A percentile compares a stretch with the other conserved stretches of the same genome.
phyloP scores from a whole-genome alignment of 1,140 invertebrate genomes.

The Prorops nasuta region DNA sequence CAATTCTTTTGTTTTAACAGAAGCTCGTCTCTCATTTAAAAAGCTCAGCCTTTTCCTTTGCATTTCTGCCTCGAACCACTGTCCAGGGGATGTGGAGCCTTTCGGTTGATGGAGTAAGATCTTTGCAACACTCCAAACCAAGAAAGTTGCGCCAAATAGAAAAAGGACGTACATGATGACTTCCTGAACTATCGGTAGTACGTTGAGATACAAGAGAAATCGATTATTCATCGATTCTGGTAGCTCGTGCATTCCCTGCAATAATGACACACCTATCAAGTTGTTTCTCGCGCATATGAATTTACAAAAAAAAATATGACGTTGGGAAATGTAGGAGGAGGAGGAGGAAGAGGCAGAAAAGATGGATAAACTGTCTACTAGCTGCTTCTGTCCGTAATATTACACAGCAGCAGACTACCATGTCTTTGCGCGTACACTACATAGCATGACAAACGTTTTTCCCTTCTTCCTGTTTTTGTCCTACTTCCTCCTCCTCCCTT shows the following conservation, averaged over 20 bases:
- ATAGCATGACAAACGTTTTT: too few species aligned
- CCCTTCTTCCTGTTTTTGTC: too few species aligned
- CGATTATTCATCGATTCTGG: conserved; percentile 61
- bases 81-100: conserved; percentile 8
- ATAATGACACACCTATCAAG: conserved; percentile 21
- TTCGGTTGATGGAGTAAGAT: conserved; percentile 45
- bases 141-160: conserved; percentile 55
- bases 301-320: not conserved
- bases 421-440: too few species aligned
- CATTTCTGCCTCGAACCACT: conserved; percentile 43
- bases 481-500: too few species aligned
- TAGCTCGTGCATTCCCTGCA: conserved; percentile 68
- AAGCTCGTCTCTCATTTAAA: conserved; percentile 37
- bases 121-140: conserved; percentile 52
- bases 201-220: conserved; percentile 73
- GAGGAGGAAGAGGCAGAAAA: too few species aligned
- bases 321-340: too few species aligned
- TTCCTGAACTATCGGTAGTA: conserved; percentile 63
- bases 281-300: too few species aligned
- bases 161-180: conserved; percentile 62
- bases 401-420: too few species aligned
- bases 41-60: conserved; percentile 37
- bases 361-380: too few species aligned
- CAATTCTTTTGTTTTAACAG: conserved; percentile 40
- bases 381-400: too few species aligned